phyloP scores from a whole-genome alignment of 2,113 vertebrate genomes.

The Thunnus thynnus region DNA sequence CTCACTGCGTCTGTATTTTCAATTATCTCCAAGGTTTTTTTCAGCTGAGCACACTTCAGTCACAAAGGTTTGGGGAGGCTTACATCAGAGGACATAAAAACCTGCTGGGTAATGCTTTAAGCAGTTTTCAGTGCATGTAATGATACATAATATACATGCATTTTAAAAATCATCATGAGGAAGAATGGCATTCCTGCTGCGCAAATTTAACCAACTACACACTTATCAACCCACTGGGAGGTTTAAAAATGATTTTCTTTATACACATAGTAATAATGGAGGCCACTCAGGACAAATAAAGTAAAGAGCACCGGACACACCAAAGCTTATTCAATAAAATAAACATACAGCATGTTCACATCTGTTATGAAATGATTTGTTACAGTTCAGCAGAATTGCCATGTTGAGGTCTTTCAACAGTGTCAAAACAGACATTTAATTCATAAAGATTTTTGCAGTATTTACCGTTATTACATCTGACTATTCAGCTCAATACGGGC shows the following conservation, averaged over 20 bases:
- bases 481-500: not conserved
- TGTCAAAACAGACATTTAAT: not conserved
- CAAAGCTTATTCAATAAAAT: not conserved
- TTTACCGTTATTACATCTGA: not conserved
- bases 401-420: not conserved
- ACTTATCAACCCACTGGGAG: not conserved
- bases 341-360: not conserved
- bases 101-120: not conserved
- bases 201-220: not conserved
- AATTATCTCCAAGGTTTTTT: constrained; percentile 1
- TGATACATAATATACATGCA: not conserved
- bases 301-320: not conserved
- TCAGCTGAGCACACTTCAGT: not conserved
- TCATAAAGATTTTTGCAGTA: not conserved
- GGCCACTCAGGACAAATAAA: not conserved
- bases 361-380: not conserved
- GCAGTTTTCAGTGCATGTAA: not conserved
- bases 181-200: not conserved
- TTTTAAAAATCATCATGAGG: not conserved
- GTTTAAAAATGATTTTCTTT: not conserved
- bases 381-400: not conserved
- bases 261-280: not conserved
- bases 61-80: not conserved
- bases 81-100: not conserved
- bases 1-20: not conserved